Conservation (phyloP, 2,888 invertebrate genomes). For the Tipula lateralis region DNA sequence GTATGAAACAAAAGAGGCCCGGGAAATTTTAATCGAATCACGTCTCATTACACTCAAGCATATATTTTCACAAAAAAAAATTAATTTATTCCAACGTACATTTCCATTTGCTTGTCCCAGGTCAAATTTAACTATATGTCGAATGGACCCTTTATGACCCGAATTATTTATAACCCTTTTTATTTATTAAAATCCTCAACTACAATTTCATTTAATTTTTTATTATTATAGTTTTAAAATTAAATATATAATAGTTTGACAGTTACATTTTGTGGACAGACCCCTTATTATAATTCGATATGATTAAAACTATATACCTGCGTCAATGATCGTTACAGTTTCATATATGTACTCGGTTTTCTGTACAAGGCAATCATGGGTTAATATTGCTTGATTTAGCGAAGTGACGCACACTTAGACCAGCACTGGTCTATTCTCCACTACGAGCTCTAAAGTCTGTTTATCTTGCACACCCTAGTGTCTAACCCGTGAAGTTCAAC, state of each 20-base stretch:
- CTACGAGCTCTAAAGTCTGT: no score
- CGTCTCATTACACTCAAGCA: not conserved
- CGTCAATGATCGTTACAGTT: no score
- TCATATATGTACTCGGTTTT: no score
- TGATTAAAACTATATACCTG: no score
- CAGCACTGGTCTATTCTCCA: no score
- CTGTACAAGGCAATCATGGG: no score
- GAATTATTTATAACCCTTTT: not conserved
- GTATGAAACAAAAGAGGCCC: not conserved
- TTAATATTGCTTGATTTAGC: no score
- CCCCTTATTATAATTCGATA: not conserved
- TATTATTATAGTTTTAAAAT: not conserved
- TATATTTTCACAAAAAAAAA: not conserved
- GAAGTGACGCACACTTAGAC: no score
- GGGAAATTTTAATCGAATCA: not conserved
- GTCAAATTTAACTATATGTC: not conserved
- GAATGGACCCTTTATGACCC: constrained; percentile 1
- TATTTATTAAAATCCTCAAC: not conserved
- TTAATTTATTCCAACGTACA: not conserved
- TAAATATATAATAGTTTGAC: not conserved
- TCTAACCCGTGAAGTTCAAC: no score
- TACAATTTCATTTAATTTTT: not conserved
- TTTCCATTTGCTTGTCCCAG: not conserved
- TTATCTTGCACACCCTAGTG: no score
- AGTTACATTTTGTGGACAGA: not conserved